A percentile compares a stretch with the other conserved stretches of the same genome.
phyloP scores from a whole-genome alignment of 2,888 invertebrate genomes.

The Ptilodon capucinus region DNA sequence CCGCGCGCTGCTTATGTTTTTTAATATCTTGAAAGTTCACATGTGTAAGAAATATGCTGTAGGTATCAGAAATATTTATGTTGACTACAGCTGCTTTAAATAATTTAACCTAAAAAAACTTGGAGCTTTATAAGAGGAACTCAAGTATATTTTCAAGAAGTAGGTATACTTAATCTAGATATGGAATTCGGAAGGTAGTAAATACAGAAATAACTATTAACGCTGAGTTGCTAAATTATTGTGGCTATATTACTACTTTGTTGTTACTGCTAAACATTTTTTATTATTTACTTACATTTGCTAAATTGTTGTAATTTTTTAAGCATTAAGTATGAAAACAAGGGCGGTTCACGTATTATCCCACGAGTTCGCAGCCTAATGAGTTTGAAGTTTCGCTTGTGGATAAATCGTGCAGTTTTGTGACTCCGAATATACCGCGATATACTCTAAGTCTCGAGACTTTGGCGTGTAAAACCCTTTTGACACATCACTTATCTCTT shows the following conservation, averaged over 20 bases:
- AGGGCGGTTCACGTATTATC: slow-evolving; percentile 52
- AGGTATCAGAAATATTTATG: neutral
- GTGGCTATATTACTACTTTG: no score
- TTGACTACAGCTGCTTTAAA: neutral
- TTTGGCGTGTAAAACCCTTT: no score
- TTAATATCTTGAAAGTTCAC: slow-evolving; percentile 4
- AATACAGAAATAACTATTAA: no score
- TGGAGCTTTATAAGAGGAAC: no score
- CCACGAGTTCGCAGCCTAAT: slow-evolving; percentile 57
- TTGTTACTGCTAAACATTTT: no score
- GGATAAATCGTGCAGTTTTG: slow-evolving; percentile 68
- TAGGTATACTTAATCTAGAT: no score
- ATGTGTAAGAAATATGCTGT: neutral
- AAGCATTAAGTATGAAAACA: slow-evolving; percentile 10
- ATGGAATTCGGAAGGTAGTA: no score
- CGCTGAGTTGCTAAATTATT: no score
- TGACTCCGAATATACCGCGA: slow-evolving; percentile 45
- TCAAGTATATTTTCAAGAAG: no score
- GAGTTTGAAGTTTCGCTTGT: slow-evolving; percentile 60
- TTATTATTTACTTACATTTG: no score
- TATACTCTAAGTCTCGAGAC: slow-evolving; percentile 30
- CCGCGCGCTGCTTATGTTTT: neutral
- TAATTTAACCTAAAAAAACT: no score
- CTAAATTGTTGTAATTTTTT: neutral
- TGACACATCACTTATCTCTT: no score